Evolutionary conservation across 2,113 vertebrate genomes (phyloP), one percentile per base, ranked within the genome.

Genomic region (Hippocampus mohnikei): DNA sequence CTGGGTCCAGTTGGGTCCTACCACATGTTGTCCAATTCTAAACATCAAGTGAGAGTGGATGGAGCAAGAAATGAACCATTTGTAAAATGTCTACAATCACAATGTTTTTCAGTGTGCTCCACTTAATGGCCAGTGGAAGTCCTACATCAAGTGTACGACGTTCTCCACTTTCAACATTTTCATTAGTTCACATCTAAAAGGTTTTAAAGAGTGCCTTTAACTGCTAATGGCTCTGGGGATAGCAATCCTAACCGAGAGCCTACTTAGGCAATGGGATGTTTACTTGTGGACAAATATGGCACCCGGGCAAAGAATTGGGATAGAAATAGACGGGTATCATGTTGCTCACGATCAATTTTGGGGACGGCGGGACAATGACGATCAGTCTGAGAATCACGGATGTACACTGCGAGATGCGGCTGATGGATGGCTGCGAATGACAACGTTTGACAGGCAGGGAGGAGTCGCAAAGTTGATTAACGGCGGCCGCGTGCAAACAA

Each of bases 171-270:
- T 70, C 66, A 70, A 42, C 71, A 53, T 83, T 84, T 84, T 79
- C 69, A 72, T 83, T 84, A 48, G 72, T 79, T 75, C 71, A 52
- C 63, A 72, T 82, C 77, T 81, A 74, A 84, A 85, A 83, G 73
- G 80, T 64, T 71, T 87, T 81, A 81, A 88, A 86, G 79, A 76
- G 84, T 80, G 64, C 76, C 81, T 76, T 86, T 91, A 90, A 85
- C 86, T 73, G 88, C 73, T 78, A 91, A 85, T 87, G 76, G 87
- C 71, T 77, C 62, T 56, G 68, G 79, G 79, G 61, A 77, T 61
- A 64, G 77, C 65, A 71, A 73, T n/a, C 71, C 79, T 23, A 73
- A 72, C 52, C 64, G 77, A 79, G 75, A 71, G 74, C 76, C 81
- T 37, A 81, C 83, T 73, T 67, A 67, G 62, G 78, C 25, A 21